phyloP scores from a whole-genome alignment of 2,888 invertebrate species.

The Bugula neritina region DNA sequence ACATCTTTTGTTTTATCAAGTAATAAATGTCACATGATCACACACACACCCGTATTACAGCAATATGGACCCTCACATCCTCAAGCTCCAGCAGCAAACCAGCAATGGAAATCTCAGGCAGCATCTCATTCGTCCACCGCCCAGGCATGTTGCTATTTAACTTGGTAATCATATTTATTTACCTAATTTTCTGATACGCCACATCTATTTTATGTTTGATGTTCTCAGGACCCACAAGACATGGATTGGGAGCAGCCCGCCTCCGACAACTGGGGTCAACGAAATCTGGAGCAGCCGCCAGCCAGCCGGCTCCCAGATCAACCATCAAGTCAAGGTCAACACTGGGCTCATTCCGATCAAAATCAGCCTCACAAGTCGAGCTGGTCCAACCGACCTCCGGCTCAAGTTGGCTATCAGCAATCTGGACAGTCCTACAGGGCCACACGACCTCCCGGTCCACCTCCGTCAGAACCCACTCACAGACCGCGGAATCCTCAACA shows the following conservation, averaged over 20 bases:
- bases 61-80: neutral
- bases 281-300: neutral
- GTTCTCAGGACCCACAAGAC: neutral
- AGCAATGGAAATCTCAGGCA: conserved; percentile 12
- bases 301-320: neutral
- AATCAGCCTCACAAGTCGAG: neutral
- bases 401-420: neutral
- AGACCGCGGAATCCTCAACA: neutral
- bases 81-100: neutral
- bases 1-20: too few relatives aligned
- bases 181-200: neutral
- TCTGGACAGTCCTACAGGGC: neutral
- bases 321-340: neutral
- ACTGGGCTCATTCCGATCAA: too few relatives aligned
- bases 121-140: neutral
- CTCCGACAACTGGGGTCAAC: neutral
- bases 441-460: neutral
- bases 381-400: neutral
- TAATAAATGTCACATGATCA: too few relatives aligned
- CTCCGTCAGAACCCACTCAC: neutral
- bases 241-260: neutral
- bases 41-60: too few relatives aligned
- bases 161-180: neutral
- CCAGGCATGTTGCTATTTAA: neutral
- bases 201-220: neutral